phyloP scores from a whole-genome alignment of 2,797 vertebrate species.

The Emydoidea blandingii region DNA sequence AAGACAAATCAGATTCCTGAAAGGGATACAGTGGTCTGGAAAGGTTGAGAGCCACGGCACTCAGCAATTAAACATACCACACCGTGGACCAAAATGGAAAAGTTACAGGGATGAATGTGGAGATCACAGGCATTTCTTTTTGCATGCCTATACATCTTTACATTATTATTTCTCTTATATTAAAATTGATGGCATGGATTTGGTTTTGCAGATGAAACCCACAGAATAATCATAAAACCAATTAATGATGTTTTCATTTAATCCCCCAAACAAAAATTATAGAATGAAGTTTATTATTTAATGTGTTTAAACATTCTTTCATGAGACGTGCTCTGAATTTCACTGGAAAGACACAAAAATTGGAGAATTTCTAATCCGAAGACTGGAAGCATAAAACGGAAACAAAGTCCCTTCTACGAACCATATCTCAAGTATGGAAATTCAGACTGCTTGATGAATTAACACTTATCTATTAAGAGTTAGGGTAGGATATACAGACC shows the following conservation, averaged over 20 bases:
- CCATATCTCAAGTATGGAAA: background rate
- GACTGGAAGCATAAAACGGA: background rate
- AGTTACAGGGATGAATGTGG: background rate
- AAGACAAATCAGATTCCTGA: too few species aligned
- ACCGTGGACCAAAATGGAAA: background rate
- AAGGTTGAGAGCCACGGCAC: background rate
- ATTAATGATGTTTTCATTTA: background rate
- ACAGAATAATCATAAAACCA: background rate
- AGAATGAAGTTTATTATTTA: background rate
- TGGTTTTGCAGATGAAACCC: background rate
- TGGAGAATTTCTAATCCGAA: background rate
- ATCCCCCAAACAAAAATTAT: background rate
- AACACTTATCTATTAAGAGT: background rate
- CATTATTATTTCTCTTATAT: background rate
- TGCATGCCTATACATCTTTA: background rate
- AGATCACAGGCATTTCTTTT: fast-evolving
- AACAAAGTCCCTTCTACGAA: background rate
- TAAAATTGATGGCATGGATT: background rate
- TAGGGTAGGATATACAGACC: conserved; percentile 12
- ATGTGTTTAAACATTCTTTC: background rate
- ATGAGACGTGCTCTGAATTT: background rate
- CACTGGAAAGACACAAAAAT: background rate
- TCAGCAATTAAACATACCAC: fast-evolving
- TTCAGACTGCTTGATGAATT: background rate
- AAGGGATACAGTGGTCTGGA: too few species aligned